A percentile compares a stretch with the other conserved stretches of the same genome.
Conservation (phyloP, 2,797 vertebrate species). For the Darevskia nairensis region DNA sequence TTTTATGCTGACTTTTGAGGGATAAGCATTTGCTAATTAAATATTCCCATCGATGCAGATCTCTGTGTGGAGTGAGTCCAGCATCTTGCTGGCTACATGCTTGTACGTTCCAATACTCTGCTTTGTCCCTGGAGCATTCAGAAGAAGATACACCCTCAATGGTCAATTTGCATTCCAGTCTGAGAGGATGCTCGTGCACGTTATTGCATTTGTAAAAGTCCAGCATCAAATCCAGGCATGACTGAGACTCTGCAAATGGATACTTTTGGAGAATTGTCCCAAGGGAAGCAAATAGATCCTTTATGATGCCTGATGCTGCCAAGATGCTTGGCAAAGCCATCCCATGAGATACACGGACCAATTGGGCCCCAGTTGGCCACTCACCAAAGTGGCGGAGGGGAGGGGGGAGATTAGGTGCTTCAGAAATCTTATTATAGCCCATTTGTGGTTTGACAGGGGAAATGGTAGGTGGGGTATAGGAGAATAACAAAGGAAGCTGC, state of each 20-base stretch:
- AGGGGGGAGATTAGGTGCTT: slow-evolving; percentile 45
- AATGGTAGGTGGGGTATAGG: slow-evolving; percentile 14
- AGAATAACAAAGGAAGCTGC: slow-evolving; percentile 1
- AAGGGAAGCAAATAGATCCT: slow-evolving; percentile 48
- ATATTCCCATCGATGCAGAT: slow-evolving; percentile 17
- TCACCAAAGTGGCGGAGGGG: slow-evolving; percentile 56
- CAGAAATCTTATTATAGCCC: slow-evolving; percentile 47
- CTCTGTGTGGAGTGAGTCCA: slow-evolving; percentile 2
- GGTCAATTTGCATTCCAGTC: slow-evolving; percentile 35
- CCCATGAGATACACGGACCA: background rate
- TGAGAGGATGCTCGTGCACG: background rate
- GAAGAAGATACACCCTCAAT: background rate
- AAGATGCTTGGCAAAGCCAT: slow-evolving; percentile 62
- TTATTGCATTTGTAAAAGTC: slow-evolving; percentile 34
- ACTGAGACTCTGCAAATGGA: slow-evolving; percentile 48
- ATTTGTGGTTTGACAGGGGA: slow-evolving; percentile 58
- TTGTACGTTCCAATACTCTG: background rate
- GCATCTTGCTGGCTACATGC: background rate
- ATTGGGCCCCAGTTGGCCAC: slow-evolving; percentile 46
- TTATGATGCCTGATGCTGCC: slow-evolving; percentile 1
- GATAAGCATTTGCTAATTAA: slow-evolving; percentile 13
- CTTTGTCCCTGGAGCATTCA: slow-evolving; percentile 9
- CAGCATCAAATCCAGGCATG: slow-evolving; percentile 26
- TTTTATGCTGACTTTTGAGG: background rate
- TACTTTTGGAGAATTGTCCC: slow-evolving; percentile 50